Evolutionary conservation across 2,113 vertebrate genomes (phyloP), one percentile per base, ranked within the genome.

Genomic region (Chauna torquata): DNA sequence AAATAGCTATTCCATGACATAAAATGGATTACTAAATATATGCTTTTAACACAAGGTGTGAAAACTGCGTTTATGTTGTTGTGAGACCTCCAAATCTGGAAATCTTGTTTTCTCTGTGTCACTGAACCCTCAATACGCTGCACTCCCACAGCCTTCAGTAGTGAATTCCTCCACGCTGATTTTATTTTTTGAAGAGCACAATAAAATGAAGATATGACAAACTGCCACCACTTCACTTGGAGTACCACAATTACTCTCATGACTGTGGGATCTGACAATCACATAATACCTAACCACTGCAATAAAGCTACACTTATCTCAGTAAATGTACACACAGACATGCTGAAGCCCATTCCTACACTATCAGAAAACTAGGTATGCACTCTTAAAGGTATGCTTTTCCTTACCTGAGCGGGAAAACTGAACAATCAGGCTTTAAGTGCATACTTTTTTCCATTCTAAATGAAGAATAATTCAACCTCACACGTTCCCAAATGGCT

Each of bases 351-450:
- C 52, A 14, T 11, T 38, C 36, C 62, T 52, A 19, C 12, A 8
- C 52, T 14, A 3, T 3, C 2, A 57, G 25, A 50, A 75, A 57
- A 59, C 47, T 30, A 16, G 1, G 0, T 14, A 8, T 36, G 15
- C 36, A 16, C 36, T 47, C 47, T 32, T 25, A 14, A 50, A 18
- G 2, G 11, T 28, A 8, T 59, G 47, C 5, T 54, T 65, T 38
- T 64, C 59, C 30, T 68, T 9, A 62, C 58, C 36, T 17, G 14
- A 28, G 25, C 54, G 64, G 64, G 40, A 57, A 36, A 55, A 20
- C 12, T n/a, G 49, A 47, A 4, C 5, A 22, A 28, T 49, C 61
- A 32, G 36, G 47, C 70, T 79, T 49, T 24, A 9, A 82, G 50
- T 15, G 10, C 3, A 38, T 11, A 40, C 5, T 69, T 71, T 8